These are phyloP conservation scores for Polyommatus icarus DNA, from an alignment of 2,888 invertebrate genomes.

Conservation along the genomic window DNA sequence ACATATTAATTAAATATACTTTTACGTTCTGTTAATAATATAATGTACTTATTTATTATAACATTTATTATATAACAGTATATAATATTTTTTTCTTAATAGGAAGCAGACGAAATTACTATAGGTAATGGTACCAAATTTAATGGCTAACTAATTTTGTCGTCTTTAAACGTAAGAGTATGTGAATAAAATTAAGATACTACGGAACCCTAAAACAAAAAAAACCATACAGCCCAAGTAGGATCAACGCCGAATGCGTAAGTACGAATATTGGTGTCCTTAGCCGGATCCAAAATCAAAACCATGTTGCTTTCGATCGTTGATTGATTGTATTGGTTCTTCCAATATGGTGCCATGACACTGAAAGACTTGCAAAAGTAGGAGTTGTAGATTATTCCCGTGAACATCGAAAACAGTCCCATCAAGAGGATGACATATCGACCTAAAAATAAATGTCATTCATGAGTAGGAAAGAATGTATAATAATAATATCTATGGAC, in stretches of 20 bases:
- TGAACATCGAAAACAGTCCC: conserved; percentile 96
- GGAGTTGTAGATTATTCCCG: conserved; percentile 98
- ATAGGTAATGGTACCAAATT: no score
- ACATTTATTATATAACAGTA: no score
- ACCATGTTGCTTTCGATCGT: conserved; percentile 41
- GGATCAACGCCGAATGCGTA: conserved; percentile 93
- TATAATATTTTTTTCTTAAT: no score
- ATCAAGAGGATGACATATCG: conserved; percentile 97
- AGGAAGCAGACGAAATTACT: no score
- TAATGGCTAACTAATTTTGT: no score
- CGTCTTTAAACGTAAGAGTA: no score
- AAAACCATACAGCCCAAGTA: conserved; percentile 79
- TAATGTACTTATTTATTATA: no score
- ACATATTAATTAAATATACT: no score
- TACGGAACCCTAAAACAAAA: neutral
- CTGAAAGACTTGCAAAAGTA: conserved; percentile 93
- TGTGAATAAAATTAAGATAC: neutral
- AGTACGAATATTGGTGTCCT: conserved; percentile 75
- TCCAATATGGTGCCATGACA: conserved; percentile 90
- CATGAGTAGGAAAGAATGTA: neutral
- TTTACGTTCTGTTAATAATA: no score
- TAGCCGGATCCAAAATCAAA: conserved; percentile 82
- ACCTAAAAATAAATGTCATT: conserved; percentile 72
- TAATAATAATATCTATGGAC: no score
- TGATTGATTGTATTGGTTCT: neutral